Conservation (phyloP, 2,797 vertebrate genomes). For the Sphenodon punctatus region DNA sequence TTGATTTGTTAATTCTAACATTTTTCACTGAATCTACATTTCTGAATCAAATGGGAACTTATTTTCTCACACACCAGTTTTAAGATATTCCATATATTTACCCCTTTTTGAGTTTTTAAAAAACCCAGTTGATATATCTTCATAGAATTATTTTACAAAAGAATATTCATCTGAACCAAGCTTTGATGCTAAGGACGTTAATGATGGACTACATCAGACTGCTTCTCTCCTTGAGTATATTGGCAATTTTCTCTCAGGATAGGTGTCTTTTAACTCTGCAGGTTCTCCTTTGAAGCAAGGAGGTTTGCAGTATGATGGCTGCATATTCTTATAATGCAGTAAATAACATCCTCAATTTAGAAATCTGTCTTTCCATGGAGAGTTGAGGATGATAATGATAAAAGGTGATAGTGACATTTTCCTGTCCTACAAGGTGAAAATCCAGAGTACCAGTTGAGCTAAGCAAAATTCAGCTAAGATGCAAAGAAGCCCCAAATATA, state of each 20-base stretch:
- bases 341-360: background rate
- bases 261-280: background rate
- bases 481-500: background rate
- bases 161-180: slow-evolving; percentile 27
- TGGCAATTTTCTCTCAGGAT: too few relatives aligned
- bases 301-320: background rate
- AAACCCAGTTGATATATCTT: slow-evolving; percentile 1
- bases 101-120: background rate
- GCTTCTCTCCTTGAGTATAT: background rate
- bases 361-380: background rate
- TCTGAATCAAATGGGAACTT: background rate
- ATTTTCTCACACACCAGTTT: background rate
- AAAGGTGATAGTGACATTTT: background rate
- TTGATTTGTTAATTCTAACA: background rate
- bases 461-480: background rate
- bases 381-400: background rate
- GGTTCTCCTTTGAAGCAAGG: background rate
- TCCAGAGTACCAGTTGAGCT: background rate
- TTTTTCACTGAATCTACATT: background rate
- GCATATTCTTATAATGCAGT: background rate
- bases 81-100: background rate
- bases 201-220: slow-evolving; percentile 13
- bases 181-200: background rate
- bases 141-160: background rate
- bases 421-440: background rate